Conservation (phyloP, 2,797 vertebrate species). For the Staurois parvus region DNA sequence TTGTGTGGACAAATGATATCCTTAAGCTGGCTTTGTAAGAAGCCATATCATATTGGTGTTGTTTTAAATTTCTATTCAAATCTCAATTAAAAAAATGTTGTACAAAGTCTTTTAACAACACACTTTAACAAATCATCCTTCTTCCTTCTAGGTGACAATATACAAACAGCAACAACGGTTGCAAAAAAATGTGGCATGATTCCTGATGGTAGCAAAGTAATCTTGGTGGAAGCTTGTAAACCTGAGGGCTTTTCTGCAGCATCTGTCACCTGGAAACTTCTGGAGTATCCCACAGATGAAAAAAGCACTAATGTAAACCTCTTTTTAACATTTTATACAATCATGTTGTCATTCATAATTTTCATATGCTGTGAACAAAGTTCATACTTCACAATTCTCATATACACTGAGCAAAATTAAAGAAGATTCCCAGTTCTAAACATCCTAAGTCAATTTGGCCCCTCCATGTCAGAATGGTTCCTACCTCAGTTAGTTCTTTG, state of each 20-base stretch:
- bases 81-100: too few species aligned
- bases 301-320: background rate
- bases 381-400: background rate
- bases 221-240: constrained; percentile 75
- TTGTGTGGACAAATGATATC: too few species aligned
- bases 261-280: constrained; percentile 73
- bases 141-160: constrained; percentile 76
- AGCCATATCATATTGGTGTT: too few species aligned
- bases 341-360: background rate
- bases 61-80: too few species aligned
- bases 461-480: too few species aligned
- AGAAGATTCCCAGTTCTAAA: too few species aligned
- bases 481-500: too few species aligned
- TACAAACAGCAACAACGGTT: constrained; percentile 80
- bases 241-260: constrained; percentile 66
- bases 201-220: constrained; percentile 67
- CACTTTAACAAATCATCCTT: background rate
- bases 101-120: background rate
- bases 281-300: constrained; percentile 59
- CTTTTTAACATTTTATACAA: background rate
- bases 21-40: too few species aligned
- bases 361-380: background rate
- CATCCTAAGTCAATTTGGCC: too few species aligned
- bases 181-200: constrained; percentile 79
- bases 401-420: too few species aligned